Evolutionary conservation across 1,140 invertebrate genomes (phyloP).

Genomic region (Gonatopus flavifemur): DNA sequence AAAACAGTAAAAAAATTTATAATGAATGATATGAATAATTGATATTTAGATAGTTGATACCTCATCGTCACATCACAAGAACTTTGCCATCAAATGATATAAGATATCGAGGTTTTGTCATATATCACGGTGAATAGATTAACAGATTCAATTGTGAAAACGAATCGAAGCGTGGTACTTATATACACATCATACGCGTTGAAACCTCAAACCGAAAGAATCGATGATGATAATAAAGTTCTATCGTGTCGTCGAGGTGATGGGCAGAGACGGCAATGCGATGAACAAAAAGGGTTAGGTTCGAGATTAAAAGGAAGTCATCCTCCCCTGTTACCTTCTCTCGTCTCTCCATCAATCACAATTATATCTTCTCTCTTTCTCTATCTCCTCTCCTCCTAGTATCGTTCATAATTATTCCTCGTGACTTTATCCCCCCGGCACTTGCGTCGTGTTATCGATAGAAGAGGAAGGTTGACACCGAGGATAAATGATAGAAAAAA

Average conservation of each 20-base stretch:
- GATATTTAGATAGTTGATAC: no score
- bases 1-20: no score
- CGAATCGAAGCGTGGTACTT: no score
- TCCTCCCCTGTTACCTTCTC: slow-evolving; percentile 33
- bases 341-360: slow-evolving; percentile 51
- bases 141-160: no score
- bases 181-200: no score
- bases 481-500: slow-evolving; percentile 7
- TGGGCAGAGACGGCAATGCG: slow-evolving; percentile 31
- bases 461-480: slow-evolving; percentile 7
- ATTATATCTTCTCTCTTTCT: slow-evolving; percentile 52
- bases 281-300: slow-evolving; percentile 43
- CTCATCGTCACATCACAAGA: no score
- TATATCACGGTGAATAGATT: no score
- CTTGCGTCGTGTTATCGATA: slow-evolving; percentile 26
- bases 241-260: slow-evolving; percentile 19
- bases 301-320: slow-evolving; percentile 54
- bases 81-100: no score
- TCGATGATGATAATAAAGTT: slow-evolving; percentile 24
- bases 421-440: slow-evolving; percentile 49
- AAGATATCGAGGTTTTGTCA: no score
- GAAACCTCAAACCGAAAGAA: no score
- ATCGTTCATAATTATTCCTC: slow-evolving; percentile 52
- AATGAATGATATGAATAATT: no score
- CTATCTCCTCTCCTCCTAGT: no score